Percentiles rank a stretch among this genome's conserved stretches.
These are phyloP conservation scores for Plagiodera versicolora DNA, from an alignment of 2,888 invertebrate species.

Conservation along the genomic window DNA sequence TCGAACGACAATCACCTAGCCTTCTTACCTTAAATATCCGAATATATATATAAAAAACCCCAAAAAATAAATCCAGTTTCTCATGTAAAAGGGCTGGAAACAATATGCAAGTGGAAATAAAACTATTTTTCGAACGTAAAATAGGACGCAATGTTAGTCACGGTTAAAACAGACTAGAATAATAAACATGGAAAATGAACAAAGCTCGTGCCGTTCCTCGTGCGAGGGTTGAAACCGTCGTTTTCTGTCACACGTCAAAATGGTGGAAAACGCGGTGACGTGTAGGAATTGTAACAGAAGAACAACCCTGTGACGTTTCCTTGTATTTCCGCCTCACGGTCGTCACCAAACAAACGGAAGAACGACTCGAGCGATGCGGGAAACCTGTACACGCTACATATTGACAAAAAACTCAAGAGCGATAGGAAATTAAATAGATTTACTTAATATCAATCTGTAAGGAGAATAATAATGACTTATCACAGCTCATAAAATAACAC, in stretches of 20 bases:
- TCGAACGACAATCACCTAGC: background rate
- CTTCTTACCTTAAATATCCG: background rate
- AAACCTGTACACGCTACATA: conserved; percentile 14
- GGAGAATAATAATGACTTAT: conserved; percentile 28
- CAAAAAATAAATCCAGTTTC: background rate
- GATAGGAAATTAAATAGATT: conserved; percentile 18
- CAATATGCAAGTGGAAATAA: background rate
- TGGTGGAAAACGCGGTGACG: too few species aligned
- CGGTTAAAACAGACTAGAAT: conserved; percentile 29
- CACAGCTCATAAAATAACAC: conserved; percentile 36
- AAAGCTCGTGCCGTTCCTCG: too few species aligned
- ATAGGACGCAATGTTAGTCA: conserved; percentile 20
- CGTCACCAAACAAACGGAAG: too few species aligned
- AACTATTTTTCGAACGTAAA: conserved; percentile 8
- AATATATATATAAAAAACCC: conserved; percentile 1
- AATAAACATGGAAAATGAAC: conserved; percentile 23
- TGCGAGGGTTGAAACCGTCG: too few species aligned
- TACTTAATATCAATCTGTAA: conserved; percentile 30
- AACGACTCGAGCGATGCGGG: too few species aligned
- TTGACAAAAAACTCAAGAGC: conserved; percentile 15
- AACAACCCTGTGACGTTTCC: too few species aligned
- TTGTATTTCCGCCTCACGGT: too few species aligned
- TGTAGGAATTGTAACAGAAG: too few species aligned
- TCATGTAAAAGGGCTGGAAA: background rate
- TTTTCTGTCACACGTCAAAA: too few species aligned